Base-by-base conservation (phyloP, 2,888 invertebrate species). In the Phorcus lineatus region DNA sequence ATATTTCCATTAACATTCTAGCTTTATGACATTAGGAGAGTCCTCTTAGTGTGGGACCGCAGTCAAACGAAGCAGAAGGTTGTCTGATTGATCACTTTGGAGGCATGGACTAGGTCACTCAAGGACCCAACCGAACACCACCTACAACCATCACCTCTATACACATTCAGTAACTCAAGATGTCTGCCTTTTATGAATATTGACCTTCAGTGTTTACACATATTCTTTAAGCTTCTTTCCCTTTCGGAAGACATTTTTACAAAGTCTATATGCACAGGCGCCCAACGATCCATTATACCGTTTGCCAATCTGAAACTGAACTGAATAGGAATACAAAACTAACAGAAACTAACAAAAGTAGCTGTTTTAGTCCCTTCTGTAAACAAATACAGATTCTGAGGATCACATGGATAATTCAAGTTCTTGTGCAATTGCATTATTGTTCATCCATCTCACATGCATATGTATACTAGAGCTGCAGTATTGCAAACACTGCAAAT, bases 121-220 rank as follows among this genome's bases (percentile, higher is more conserved):
- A 22, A 28, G 16, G 24, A 28, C 62, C 22, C 62, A 16, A 62
- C 62, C 24, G 28, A 62, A 62, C 24, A 62, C 28, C 24, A 62
- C 28, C 62, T 2, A 13, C 28, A 47, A 47, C 28, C 28, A 28
- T 62, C 62, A 62, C 62, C 28, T 62, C 28, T 62, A 62, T 62
- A 24, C 62, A 24, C 13, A 62, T 16, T 28, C 28, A 24, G 62
- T 24, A 62, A 62, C 62, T 62, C 62, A 62, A 62, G 62, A 13
- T 28, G 62, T 62, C 62, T 62, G 28, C 62, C 62, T 24, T 62
- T 62, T 62, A 62, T 22, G 62, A 62, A 62, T 62, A 62, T 62
- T 70, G 70, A 31, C 70, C 40, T 70, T 36, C 40, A 36, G 31
- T 70, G 70, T 70, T 40, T 70, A 19, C 19, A 70, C 36, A 36